These are phyloP conservation scores for Parazoanthus swiftii DNA, from an alignment of 92 coral and sea anemone genomes.

Conservation along the genomic window DNA sequence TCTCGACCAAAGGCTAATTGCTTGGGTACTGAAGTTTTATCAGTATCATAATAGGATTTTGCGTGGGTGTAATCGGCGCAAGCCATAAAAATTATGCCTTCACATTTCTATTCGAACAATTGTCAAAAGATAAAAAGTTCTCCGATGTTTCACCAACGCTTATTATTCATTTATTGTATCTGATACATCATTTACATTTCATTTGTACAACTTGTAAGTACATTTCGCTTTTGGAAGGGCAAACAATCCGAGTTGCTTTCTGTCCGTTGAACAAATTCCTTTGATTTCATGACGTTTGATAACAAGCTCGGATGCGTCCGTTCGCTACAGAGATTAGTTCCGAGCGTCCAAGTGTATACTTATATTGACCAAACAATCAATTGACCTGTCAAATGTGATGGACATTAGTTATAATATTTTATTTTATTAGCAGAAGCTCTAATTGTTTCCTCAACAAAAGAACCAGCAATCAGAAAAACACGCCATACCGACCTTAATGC, in stretches of 20 bases:
- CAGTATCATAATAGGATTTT: too few relatives aligned
- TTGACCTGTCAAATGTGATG: conserved; percentile 12
- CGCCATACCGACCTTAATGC: background rate
- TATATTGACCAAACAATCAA: background rate
- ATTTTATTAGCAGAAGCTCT: conserved; percentile 30
- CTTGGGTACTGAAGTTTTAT: too few relatives aligned
- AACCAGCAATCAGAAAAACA: conserved; percentile 5
- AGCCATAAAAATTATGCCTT: too few relatives aligned
- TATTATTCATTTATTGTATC: too few relatives aligned
- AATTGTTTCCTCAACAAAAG: conserved; percentile 33
- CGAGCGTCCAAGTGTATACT: background rate
- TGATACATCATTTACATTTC: too few relatives aligned
- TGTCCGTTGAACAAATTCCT: background rate
- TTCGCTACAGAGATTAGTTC: background rate
- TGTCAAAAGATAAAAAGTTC: too few relatives aligned
- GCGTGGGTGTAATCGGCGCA: too few relatives aligned
- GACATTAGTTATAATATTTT: conserved; percentile 29
- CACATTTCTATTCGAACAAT: too few relatives aligned
- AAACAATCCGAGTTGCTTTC: conserved; percentile 1
- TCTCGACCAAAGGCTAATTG: too few relatives aligned
- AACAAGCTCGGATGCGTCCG: background rate
- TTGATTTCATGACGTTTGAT: background rate
- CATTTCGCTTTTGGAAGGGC: background rate
- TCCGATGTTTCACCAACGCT: too few relatives aligned
- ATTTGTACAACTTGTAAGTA: background rate